These are phyloP conservation scores for Pyrgus malvae DNA, from an alignment of 2,888 invertebrate species.

Conservation along the genomic window DNA sequence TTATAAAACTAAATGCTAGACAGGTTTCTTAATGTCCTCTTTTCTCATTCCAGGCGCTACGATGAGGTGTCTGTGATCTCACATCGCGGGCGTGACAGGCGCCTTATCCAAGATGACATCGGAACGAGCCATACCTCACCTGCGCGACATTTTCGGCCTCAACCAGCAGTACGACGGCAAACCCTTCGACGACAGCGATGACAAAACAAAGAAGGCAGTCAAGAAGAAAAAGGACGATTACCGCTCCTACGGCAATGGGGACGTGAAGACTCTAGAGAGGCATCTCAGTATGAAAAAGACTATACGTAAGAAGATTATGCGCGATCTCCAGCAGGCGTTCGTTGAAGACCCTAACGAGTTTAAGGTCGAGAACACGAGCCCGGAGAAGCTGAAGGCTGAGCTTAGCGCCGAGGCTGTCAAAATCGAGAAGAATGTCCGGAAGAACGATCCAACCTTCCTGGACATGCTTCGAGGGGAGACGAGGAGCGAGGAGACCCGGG, in stretches of 20 bases:
- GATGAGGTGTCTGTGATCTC: slow-evolving; percentile 69
- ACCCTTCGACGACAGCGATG: slow-evolving; percentile 71
- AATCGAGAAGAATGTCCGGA: slow-evolving; percentile 79
- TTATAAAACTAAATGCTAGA: background rate
- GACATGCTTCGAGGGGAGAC: slow-evolving; percentile 85
- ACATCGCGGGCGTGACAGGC: slow-evolving; percentile 45
- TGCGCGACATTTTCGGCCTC: slow-evolving; percentile 87
- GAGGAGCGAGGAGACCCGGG: slow-evolving; percentile 66
- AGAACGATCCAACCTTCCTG: slow-evolving; percentile 84
- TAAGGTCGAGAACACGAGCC: slow-evolving; percentile 85
- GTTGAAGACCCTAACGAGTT: slow-evolving; percentile 88
- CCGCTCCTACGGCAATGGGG: slow-evolving; percentile 84
- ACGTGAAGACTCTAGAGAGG: slow-evolving; percentile 88
- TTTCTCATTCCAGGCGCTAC: slow-evolving; percentile 66
- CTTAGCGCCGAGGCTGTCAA: slow-evolving; percentile 85
- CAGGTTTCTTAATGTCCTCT: slow-evolving; percentile 24
- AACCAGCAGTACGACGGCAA: slow-evolving; percentile 79
- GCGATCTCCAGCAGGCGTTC: slow-evolving; percentile 89
- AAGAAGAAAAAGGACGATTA: slow-evolving; percentile 86
- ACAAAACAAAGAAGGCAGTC: slow-evolving; percentile 78
- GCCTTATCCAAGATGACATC: slow-evolving; percentile 81
- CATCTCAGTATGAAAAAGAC: slow-evolving; percentile 94
- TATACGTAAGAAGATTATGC: slow-evolving; percentile 92
- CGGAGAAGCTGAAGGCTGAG: slow-evolving; percentile 85
- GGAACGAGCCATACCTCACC: slow-evolving; percentile 88